Evolutionary conservation across 2,113 vertebrate genomes (phyloP), one percentile per base, ranked within the genome.

Genomic region (Glaucomys volans): DNA sequence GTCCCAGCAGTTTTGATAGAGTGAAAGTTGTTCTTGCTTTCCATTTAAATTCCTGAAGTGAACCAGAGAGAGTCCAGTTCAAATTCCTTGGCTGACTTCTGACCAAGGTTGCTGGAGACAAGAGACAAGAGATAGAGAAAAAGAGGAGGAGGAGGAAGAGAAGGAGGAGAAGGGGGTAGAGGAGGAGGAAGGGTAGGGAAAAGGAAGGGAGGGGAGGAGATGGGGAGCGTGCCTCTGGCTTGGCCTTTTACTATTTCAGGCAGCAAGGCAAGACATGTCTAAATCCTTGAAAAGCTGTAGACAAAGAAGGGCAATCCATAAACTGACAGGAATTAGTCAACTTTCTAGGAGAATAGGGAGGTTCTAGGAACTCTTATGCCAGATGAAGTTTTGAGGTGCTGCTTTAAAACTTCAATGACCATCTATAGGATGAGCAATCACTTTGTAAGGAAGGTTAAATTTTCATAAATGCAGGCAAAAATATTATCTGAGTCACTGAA

Each of bases 331-430:
- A 88, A 86, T 77, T 77, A 26, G 47, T 69, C 50, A 52, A 72
- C 44, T 84, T 90, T 83, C 72, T 57, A 64, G 50, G 47, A 57
- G 13, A 82, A 26, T 72, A 30, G 90, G 54, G 71, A 91, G 22
- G 2, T 81, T 76, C 67, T 59, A 47, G 76, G 82, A 92, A 92
- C 80, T 77, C 75, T 59, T 69, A 40, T 17, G 35, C 50, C 57
- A 77, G 59, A 37, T 32, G 37, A 94, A 83, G 40, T 84, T 95
- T 83, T 37, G 64, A 92, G 37, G 67, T 85, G 20, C 84, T 92
- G 1, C 42, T 54, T 50, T 54, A 86, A 94, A 88, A 79, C 57
- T 88, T 85, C 89, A 80, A 83, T 59, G 71, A 67, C 26, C 30
- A n/a, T 85, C 37, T 86, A 66, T 32, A 83, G 42, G 9, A 92